Conservation (phyloP, 2,888 invertebrate species). For the Pheosia tremula region DNA sequence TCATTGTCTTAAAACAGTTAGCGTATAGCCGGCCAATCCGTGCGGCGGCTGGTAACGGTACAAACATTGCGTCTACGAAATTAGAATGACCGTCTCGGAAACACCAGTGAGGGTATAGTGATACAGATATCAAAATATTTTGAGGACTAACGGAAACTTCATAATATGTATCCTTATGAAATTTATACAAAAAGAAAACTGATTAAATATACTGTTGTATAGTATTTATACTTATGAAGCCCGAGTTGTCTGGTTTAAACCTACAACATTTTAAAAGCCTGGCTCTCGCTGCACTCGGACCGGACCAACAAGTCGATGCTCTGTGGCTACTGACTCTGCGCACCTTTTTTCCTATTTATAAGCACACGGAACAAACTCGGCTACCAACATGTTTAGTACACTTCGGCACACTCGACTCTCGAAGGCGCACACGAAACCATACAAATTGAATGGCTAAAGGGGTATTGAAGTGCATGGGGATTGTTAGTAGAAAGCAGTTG, state of each 20-base stretch:
- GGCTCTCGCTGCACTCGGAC: slow-evolving; percentile 43
- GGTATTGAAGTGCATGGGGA: slow-evolving; percentile 19
- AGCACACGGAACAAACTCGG: slow-evolving; percentile 33
- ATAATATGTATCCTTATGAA: not conserved
- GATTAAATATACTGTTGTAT: not conserved
- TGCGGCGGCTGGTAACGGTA: slow-evolving; percentile 30
- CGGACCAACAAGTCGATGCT: slow-evolving; percentile 60
- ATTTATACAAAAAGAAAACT: not conserved
- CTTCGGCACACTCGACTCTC: slow-evolving; percentile 21
- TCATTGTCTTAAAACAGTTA: slow-evolving; percentile 28
- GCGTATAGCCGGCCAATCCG: slow-evolving; percentile 22
- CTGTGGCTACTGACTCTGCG: slow-evolving; percentile 43
- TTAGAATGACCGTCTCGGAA: slow-evolving; percentile 21
- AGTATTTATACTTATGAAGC: not conserved
- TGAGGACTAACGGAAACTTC: not conserved
- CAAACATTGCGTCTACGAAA: slow-evolving; percentile 24
- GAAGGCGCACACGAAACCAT: slow-evolving; percentile 38
- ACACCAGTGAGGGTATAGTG: slow-evolving; percentile 13
- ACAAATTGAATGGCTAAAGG: slow-evolving; percentile 16
- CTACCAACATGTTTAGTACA: slow-evolving; percentile 31
- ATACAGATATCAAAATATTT: slow-evolving; percentile 15
- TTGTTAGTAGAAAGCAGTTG: slow-evolving; percentile 53
- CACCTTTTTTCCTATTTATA: slow-evolving; percentile 51
- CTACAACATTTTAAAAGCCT: slow-evolving; percentile 44
- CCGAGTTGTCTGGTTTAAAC: not conserved